These are phyloP conservation scores for Muscicapa adusta DNA, from an alignment of 2,113 vertebrate genomes.

Conservation along the genomic window DNA sequence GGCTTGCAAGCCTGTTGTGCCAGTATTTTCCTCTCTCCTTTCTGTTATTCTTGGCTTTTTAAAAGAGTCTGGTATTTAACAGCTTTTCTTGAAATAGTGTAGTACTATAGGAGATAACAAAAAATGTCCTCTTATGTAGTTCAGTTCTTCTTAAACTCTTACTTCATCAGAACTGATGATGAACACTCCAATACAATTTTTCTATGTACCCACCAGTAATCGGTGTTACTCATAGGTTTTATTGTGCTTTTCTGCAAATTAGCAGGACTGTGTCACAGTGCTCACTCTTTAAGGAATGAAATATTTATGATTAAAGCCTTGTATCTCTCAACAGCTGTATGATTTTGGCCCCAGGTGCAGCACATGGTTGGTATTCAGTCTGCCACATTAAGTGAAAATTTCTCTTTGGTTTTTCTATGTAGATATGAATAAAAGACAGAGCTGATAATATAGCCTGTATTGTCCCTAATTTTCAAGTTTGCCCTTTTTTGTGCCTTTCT, in stretches of 20 bases:
- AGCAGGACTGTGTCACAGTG: neutral
- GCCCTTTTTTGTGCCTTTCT: neutral
- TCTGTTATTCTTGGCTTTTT: neutral
- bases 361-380: neutral
- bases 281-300: neutral
- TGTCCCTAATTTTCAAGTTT: neutral
- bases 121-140: neutral
- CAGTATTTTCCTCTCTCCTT: neutral
- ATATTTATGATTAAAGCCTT: neutral
- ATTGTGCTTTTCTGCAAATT: neutral
- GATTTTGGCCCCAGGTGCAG: neutral
- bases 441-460: neutral
- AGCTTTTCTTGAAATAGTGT: neutral
- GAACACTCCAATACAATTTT: neutral
- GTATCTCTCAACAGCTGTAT: neutral
- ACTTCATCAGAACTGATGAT: neutral
- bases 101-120: neutral
- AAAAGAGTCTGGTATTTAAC: neutral
- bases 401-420: neutral
- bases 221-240: neutral
- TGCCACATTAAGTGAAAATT: neutral
- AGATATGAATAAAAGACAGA: neutral
- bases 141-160: slow-evolving; percentile 35
- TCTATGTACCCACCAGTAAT: neutral
- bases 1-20: neutral